phyloP scores from a whole-genome alignment of 1,140 invertebrate genomes.

The Orius laevigatus region DNA sequence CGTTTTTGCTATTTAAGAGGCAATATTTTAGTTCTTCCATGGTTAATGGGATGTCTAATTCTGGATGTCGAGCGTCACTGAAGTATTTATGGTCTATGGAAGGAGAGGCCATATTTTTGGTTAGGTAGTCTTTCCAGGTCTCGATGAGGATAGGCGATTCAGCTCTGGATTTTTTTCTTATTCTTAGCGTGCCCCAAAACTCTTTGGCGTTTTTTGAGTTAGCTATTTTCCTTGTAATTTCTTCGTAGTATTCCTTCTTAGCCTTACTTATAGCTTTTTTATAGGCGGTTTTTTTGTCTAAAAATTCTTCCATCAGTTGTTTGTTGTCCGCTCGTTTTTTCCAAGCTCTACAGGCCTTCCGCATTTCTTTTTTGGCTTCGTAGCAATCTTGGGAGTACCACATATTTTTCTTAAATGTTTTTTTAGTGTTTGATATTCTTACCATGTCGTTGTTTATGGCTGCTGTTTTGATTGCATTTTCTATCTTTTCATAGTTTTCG shows the following conservation, averaged over 20 bases:
- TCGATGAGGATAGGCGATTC: too few species aligned
- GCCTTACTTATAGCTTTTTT: conserved; percentile 3
- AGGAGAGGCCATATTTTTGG: too few species aligned
- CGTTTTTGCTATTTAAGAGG: not conserved
- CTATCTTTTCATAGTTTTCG: not conserved
- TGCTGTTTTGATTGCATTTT: not conserved
- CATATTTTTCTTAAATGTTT: not conserved
- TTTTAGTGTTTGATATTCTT: not conserved
- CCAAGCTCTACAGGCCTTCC: not conserved
- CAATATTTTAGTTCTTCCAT: not conserved
- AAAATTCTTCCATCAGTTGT: not conserved
- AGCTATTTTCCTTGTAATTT: conserved; percentile 3
- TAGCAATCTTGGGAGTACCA: not conserved
- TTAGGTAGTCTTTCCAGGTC: too few species aligned
- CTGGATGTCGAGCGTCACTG: not conserved
- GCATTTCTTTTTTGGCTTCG: not conserved
- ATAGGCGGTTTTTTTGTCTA: conserved; percentile 7
- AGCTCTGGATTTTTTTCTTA: not conserved
- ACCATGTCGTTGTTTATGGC: not conserved
- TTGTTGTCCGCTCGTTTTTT: not conserved
- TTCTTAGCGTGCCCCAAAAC: conserved; percentile 12
- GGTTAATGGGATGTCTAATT: conserved; percentile 5
- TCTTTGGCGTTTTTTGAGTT: conserved; percentile 12
- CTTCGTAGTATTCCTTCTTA: conserved; percentile 6
- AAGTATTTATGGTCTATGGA: too few species aligned